These are phyloP conservation scores for Hippocampus kuda DNA, from an alignment of 2,797 vertebrate species.

Conservation along the genomic window DNA sequence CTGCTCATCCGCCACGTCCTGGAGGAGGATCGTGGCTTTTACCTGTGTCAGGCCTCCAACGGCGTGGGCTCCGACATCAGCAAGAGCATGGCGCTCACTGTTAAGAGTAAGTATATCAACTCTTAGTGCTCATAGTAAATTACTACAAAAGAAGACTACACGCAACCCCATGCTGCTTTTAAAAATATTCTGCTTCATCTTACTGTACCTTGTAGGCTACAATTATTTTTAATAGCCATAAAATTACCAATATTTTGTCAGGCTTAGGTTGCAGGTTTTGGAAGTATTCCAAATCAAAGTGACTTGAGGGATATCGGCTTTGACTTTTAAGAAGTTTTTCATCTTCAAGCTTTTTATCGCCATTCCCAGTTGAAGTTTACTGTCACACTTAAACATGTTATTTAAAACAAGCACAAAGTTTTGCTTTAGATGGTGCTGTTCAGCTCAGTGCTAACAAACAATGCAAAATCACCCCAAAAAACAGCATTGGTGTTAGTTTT, in stretches of 20 bases:
- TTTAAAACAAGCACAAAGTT: too few relatives aligned
- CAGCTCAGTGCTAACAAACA: too few relatives aligned
- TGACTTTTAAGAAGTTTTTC: neutral
- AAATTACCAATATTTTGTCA: neutral
- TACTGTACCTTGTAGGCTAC: constrained; percentile 10
- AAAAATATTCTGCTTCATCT: constrained; percentile 1
- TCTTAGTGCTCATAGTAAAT: constrained; percentile 7
- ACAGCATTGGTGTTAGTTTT: too few relatives aligned
- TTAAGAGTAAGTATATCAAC: constrained; percentile 79
- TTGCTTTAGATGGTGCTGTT: too few relatives aligned
- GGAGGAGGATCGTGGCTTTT: constrained; percentile 95
- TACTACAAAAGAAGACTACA: neutral
- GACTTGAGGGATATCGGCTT: neutral
- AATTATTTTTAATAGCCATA: neutral
- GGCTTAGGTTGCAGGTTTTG: neutral
- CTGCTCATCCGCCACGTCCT: constrained; percentile 91
- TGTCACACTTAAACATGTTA: too few relatives aligned
- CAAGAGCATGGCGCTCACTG: constrained; percentile 98
- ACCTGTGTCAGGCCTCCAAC: constrained; percentile 97
- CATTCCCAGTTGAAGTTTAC: too few relatives aligned
- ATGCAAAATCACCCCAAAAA: too few relatives aligned
- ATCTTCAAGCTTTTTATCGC: too few relatives aligned
- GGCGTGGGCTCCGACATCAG: constrained; percentile 98
- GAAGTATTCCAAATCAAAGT: neutral
- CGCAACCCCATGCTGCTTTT: neutral